phyloP scores from a whole-genome alignment of 2,888 invertebrate species.

The Mimas tiliae region DNA sequence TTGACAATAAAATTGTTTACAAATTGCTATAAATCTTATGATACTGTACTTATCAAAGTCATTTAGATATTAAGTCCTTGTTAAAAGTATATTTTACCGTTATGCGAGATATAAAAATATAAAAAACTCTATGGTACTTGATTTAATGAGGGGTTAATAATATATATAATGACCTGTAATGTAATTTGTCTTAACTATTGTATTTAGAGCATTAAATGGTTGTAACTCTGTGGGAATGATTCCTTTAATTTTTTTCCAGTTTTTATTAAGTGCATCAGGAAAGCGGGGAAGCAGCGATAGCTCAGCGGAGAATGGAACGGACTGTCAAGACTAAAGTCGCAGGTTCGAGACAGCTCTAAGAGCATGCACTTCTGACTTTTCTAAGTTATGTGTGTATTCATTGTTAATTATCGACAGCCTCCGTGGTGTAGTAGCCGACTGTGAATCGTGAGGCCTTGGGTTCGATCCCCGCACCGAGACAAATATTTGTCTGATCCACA shows the following conservation, averaged over 20 bases:
- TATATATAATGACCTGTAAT: conserved; percentile 1
- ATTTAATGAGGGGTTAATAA: background rate
- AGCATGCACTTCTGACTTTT: no score
- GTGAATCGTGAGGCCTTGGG: no score
- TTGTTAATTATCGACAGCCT: no score
- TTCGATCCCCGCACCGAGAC: no score
- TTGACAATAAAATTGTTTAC: conserved; percentile 55
- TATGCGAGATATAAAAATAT: background rate
- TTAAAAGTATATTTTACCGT: conserved; percentile 3
- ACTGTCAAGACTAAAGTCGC: no score
- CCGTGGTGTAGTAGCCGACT: no score
- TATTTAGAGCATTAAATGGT: conserved; percentile 2
- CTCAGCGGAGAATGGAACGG: no score
- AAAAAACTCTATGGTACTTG: background rate
- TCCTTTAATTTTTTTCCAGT: background rate
- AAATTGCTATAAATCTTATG: conserved; percentile 37
- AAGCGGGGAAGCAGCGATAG: no score
- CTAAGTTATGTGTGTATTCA: no score
- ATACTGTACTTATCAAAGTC: conserved; percentile 27
- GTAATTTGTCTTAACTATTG: background rate
- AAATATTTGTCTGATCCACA: no score
- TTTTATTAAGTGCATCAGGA: no score
- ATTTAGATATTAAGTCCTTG: conserved; percentile 17
- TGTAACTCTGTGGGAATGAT: background rate
- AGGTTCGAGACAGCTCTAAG: no score